A percentile compares a stretch with the other conserved stretches of the same genome.
Conservation (phyloP, 2,113 vertebrate genomes). For the Passerina amoena region DNA sequence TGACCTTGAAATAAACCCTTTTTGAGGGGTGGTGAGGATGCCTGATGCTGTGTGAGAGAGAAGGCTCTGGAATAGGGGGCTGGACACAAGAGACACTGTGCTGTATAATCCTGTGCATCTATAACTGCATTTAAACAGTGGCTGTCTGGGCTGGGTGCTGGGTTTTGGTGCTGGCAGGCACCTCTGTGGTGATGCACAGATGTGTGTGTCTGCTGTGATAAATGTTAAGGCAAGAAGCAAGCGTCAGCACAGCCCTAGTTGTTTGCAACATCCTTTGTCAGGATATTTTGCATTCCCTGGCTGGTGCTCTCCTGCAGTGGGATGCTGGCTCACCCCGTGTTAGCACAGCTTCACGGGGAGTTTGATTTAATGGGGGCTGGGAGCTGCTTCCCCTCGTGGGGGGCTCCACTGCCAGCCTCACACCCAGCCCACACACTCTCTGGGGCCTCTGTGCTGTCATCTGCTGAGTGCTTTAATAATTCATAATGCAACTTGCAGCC, state of each 20-base stretch:
- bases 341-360: not conserved
- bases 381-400: not conserved
- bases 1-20: conserved; percentile 23
- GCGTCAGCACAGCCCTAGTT: not conserved
- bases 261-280: not conserved
- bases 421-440: not conserved
- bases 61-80: not conserved
- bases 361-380: not conserved
- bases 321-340: not conserved
- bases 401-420: not conserved
- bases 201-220: not conserved
- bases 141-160: rapidly evolving
- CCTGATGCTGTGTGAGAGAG: not conserved
- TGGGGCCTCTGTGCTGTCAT: not conserved
- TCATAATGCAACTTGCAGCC: not conserved
- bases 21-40: not conserved
- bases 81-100: not conserved
- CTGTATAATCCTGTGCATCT: not conserved
- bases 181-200: not conserved
- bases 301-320: not conserved
- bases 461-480: not conserved
- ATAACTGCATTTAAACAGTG: not conserved
- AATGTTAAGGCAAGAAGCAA: not conserved
- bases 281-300: not conserved
- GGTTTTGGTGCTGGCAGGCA: not conserved